Evolutionary conservation across 2,888 invertebrate species (phyloP).

Genomic region (Stomorhina lunata): DNA sequence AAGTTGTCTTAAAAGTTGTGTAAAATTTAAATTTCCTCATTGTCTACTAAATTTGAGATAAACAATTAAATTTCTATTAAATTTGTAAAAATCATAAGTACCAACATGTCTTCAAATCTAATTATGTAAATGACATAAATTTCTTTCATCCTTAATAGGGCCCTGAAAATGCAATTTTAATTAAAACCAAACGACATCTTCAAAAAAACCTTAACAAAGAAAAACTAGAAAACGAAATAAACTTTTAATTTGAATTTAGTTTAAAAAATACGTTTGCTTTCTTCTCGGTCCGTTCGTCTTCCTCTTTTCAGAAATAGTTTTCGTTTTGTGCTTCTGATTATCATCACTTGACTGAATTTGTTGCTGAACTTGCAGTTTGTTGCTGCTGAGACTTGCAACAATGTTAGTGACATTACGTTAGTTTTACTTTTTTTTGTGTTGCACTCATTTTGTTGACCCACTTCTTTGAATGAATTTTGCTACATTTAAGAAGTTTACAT

Average conservation of each 20-base stretch:
- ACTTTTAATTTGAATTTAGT: constrained; percentile 15
- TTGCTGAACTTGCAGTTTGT: neutral
- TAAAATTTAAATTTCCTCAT: no score
- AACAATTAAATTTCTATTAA: no score
- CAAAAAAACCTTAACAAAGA: neutral
- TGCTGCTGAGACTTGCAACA: neutral
- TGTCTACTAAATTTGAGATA: no score
- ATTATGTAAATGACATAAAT: neutral
- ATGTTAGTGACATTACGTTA: neutral
- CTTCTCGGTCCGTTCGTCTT: neutral
- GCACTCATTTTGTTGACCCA: constrained; percentile 10
- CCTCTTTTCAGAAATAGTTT: neutral
- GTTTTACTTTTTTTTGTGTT: constrained; percentile 6
- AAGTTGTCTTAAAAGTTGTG: no score
- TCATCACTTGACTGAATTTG: neutral
- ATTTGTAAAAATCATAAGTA: no score
- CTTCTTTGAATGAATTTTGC: neutral
- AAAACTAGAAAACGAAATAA: constrained; percentile 1
- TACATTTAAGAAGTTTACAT: neutral
- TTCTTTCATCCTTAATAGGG: neutral
- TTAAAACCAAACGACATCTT: constrained; percentile 16
- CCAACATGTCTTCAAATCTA: neutral
- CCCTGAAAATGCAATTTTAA: constrained; percentile 1
- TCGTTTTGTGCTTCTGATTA: neutral
- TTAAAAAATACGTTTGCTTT: neutral